Evolutionary conservation across 92 coral and sea anemone species (phyloP).

Genomic region (Phenganax subtilis): DNA sequence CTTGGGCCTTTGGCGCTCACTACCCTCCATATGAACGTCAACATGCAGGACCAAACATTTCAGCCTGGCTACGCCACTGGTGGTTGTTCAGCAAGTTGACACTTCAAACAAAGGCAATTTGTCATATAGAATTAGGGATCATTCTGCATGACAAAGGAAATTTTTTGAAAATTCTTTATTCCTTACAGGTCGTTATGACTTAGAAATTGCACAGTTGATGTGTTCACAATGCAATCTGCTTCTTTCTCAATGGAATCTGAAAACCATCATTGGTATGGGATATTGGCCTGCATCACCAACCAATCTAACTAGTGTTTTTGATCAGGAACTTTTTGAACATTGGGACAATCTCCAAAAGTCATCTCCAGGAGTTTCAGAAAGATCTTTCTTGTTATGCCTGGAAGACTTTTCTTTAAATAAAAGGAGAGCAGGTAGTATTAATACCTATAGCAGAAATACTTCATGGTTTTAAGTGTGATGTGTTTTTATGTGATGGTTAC

Average conservation of each 20-base stretch:
- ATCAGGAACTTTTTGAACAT: slow-evolving; percentile 12
- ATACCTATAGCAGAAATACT: not conserved
- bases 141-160: not conserved
- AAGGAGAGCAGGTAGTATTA: not conserved
- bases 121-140: not conserved
- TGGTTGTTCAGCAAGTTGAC: not conserved
- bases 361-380: slow-evolving; percentile 13
- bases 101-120: not conserved
- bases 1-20: too few relatives aligned
- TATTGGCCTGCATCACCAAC: slow-evolving; percentile 26
- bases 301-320: not conserved
- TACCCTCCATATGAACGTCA: too few relatives aligned
- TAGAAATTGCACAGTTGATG: slow-evolving; percentile 10
- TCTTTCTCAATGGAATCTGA: slow-evolving; percentile 12
- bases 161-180: not conserved
- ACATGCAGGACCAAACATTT: too few relatives aligned
- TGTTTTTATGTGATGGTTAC: not conserved
- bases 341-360: slow-evolving; percentile 11
- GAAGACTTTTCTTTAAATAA: slow-evolving; percentile 15
- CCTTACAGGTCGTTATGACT: slow-evolving; percentile 23
- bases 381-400: slow-evolving; percentile 13
- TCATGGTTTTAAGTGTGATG: not conserved
- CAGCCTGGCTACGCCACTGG: too few relatives aligned
- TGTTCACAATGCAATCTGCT: not conserved
- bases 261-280: slow-evolving; percentile 21